phyloP scores from a whole-genome alignment of 2,888 invertebrate genomes.

The Dasysyrphus tricinctus region DNA sequence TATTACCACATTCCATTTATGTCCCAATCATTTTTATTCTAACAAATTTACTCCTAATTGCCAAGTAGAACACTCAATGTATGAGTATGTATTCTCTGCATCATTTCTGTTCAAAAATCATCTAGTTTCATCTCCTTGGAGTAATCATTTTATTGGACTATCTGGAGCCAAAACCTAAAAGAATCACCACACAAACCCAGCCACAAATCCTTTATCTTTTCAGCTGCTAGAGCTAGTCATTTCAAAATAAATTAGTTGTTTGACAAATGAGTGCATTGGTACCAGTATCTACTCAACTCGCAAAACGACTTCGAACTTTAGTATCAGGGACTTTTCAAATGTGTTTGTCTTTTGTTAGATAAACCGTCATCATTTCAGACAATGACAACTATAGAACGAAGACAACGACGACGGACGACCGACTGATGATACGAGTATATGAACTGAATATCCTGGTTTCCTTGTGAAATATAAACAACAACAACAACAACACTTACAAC shows the following conservation, averaged over 20 bases:
- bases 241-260: conserved; percentile 55
- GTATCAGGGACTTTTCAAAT: neutral
- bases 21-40: conserved; percentile 45
- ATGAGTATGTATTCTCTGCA: conserved; percentile 17
- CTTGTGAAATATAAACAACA: neutral
- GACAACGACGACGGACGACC: neutral
- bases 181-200: too few species aligned
- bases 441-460: conserved; percentile 21
- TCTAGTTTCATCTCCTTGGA: neutral
- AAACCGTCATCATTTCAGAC: conserved; percentile 3
- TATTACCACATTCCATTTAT: neutral
- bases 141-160: conserved; percentile 33
- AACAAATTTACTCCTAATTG: conserved; percentile 53
- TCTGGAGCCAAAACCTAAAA: conserved; percentile 25
- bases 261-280: conserved; percentile 61
- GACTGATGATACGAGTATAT: neutral
- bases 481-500: neutral
- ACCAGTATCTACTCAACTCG: neutral
- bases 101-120: conserved; percentile 14
- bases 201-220: conserved; percentile 46
- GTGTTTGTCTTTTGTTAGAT: neutral
- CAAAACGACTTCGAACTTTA: neutral
- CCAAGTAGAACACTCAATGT: conserved; percentile 45
- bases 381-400: neutral
- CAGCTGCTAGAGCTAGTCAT: conserved; percentile 16